Base-by-base conservation (phyloP, 2,797 vertebrate species). In the Distichodus sexfasciatus region DNA sequence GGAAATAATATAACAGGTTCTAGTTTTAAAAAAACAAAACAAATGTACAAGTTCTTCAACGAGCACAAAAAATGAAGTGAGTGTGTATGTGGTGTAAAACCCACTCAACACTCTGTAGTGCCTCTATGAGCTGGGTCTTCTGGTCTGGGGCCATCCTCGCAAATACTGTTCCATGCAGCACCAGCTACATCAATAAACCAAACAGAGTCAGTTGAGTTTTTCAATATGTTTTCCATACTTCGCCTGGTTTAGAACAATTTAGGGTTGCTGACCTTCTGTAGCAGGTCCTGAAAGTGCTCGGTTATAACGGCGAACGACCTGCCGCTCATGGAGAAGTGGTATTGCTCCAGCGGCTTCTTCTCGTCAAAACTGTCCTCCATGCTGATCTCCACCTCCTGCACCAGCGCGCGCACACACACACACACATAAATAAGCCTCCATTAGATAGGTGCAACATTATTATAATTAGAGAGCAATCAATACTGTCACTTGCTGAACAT, bases 81-180 rank as follows among this genome's bases (percentile, higher is more conserved):
- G 35, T 8, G 36, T n/a, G 17, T 59, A 50, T 50, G 3, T 26
- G n/a, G 12, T 23, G 51, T 33, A n/a, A 53, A 78, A 97, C 97
- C 92, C 76, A 99, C 97, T 99, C 97, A 1, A 99, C 96, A 11
- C 91, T 95, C 84, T 99, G 96, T 61, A 99, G 86, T 0, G 92
- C 92, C 85, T 99, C 97, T 76, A 99, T 89, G 76, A 99, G 80
- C 71, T 98, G 95, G 1, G 97, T 99, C 85, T 99, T 99, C 91
- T 99, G 97, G 80, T 98, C 94, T 0, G 97, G 97, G 0, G 97
- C 94, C 97, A 99, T 99, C 76, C 97, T 91, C 69, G 97, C 97
- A 85, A 98, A 99, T 67, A 99, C 95, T 0, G 97, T 99, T 62
- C 97, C 96, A 0, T 91, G 94, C 43, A 99, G 87, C 75, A 98